These are phyloP conservation scores for Polyommatus iphigenia DNA, from an alignment of 2,888 invertebrate species.

Conservation along the genomic window DNA sequence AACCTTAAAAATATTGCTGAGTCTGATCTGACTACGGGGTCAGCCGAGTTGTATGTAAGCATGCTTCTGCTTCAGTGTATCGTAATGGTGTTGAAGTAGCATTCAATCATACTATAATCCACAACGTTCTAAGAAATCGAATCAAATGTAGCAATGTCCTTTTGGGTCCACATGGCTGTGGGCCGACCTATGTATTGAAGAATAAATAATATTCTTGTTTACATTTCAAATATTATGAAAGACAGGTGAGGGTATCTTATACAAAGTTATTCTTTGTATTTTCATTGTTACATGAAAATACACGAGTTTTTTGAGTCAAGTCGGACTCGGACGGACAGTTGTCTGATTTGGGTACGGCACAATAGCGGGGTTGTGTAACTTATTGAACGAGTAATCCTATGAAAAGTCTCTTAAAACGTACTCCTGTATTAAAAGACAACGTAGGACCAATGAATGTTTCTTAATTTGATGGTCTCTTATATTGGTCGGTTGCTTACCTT, in stretches of 20 bases:
- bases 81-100: too few relatives aligned
- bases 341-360: slow-evolving; percentile 13
- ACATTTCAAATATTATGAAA: neutral
- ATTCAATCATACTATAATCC: neutral
- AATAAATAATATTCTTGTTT: neutral
- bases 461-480: neutral
- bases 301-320: neutral
- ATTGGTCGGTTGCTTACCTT: too few relatives aligned
- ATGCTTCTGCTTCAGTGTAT: too few relatives aligned
- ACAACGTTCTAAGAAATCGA: neutral
- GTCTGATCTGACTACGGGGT: too few relatives aligned
- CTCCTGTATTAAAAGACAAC: neutral
- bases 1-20: too few relatives aligned
- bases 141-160: neutral
- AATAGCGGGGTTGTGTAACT: slow-evolving; percentile 1
- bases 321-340: slow-evolving; percentile 16
- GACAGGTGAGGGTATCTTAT: neutral
- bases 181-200: neutral
- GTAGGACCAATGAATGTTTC: neutral
- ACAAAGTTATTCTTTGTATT: slow-evolving; percentile 5
- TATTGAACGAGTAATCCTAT: neutral
- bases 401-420: neutral
- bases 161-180: neutral
- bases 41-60: too few relatives aligned
- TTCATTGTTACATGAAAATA: slow-evolving; percentile 1